These are phyloP conservation scores for Aulostomus chinensis DNA, from an alignment of 2,797 vertebrate species.

Conservation along the genomic window DNA sequence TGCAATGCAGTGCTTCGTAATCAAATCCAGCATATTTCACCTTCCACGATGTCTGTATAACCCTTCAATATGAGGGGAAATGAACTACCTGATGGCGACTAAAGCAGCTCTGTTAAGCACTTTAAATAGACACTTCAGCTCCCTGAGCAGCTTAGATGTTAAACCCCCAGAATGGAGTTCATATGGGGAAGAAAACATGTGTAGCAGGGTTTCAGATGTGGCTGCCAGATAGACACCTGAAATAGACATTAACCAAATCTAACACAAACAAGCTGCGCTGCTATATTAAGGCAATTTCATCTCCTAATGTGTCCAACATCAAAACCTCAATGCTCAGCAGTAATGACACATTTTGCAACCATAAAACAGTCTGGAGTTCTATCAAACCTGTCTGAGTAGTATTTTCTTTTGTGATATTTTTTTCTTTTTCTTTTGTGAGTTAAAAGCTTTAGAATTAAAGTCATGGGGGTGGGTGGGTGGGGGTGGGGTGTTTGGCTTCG, in stretches of 20 bases:
- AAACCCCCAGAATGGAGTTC: slow-evolving; percentile 47
- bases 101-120: slow-evolving; percentile 31
- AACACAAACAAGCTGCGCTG: slow-evolving; percentile 44
- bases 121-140: slow-evolving; percentile 50
- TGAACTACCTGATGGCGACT: slow-evolving; percentile 32
- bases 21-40: slow-evolving; percentile 2
- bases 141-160: slow-evolving; percentile 41
- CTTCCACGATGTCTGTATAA: slow-evolving; percentile 29
- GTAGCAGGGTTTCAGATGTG: slow-evolving; percentile 59
- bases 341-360: slow-evolving; percentile 58
- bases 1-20: slow-evolving; percentile 1
- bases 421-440: slow-evolving; percentile 27
- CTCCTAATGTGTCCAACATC: slow-evolving; percentile 58
- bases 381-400: slow-evolving; percentile 41
- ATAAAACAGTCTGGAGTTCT: slow-evolving; percentile 30
- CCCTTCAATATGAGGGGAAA: slow-evolving; percentile 30
- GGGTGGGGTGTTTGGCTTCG: slow-evolving; percentile 38
- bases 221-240: slow-evolving; percentile 74
- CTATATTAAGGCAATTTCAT: slow-evolving; percentile 64
- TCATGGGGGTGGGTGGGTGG: too few species aligned
- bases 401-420: slow-evolving; percentile 30
- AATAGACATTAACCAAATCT: slow-evolving; percentile 73
- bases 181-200: slow-evolving; percentile 51
- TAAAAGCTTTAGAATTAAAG: slow-evolving; percentile 45
- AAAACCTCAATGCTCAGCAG: slow-evolving; percentile 45